A percentile compares a stretch with the other conserved stretches of the same genome.
Evolutionary conservation across 2,797 vertebrate species (phyloP).

Genomic region (Sebastes steindachneri): DNA sequence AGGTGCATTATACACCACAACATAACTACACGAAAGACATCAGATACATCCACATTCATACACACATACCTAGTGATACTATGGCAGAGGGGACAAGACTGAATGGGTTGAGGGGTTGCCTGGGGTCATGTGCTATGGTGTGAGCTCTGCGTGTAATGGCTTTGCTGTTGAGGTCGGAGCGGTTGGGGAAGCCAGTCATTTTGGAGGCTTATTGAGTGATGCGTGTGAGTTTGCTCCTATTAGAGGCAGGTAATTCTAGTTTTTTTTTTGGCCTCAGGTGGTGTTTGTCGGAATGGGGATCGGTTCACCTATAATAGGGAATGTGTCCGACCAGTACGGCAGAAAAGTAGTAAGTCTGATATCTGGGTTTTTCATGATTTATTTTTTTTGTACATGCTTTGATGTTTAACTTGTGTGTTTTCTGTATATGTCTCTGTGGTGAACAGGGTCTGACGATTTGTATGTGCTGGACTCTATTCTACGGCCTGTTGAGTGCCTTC

Average conservation of each 20-base stretch:
- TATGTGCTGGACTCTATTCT: slow-evolving; percentile 87
- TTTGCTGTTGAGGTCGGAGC: too few relatives aligned
- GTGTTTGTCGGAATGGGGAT: slow-evolving; percentile 92
- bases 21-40: too few relatives aligned
- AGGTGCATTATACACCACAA: too few relatives aligned
- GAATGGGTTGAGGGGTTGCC: too few relatives aligned
- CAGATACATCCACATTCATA: too few relatives aligned
- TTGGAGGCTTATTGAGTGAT: too few relatives aligned
- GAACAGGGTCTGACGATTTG: slow-evolving; percentile 85
- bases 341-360: slow-evolving; percentile 87
- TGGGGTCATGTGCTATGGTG: too few relatives aligned
- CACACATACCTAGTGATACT: too few relatives aligned
- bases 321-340: slow-evolving; percentile 89
- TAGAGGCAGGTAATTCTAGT: too few relatives aligned
- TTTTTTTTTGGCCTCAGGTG: slow-evolving; percentile 73
- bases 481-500: slow-evolving; percentile 89
- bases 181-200: too few relatives aligned
- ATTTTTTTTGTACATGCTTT: neutral
- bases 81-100: fast-evolving
- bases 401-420: neutral
- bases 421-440: slow-evolving; percentile 1
- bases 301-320: slow-evolving; percentile 90
- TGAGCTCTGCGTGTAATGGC: too few relatives aligned
- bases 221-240: too few relatives aligned
- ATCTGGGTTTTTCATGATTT: neutral